Evolutionary conservation across 2,113 vertebrate species (phyloP), one percentile per base, ranked within the genome.

Genomic region (Mustelus asterias): DNA sequence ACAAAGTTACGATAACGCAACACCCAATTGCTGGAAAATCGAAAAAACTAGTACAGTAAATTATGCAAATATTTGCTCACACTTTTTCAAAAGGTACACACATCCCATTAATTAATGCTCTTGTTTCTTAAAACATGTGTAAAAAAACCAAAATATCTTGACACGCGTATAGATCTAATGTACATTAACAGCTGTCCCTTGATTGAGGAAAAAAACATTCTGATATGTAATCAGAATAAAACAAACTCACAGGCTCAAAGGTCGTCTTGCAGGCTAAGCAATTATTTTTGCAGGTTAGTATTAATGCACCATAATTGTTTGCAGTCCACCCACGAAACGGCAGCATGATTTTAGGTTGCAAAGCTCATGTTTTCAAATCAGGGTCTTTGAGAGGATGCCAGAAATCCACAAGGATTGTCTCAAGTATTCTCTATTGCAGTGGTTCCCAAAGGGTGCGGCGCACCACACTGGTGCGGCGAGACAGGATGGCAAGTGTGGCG

Each of bases 1-100:
- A 37, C n/a, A 94, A n/a, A 94, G 13, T 67, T 58, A 94, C 22
- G 37, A 83, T 83, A 69, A 94, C 90, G 37, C 65, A 69, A 94
- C n/a, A 94, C 63, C 10, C n/a, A 70, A 69, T 70, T 44, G 65
- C 60, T 67, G 63, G 48, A 26, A 54, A 69, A 37, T 41, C 63
- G 44, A 26, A 94, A 41, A 69, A 69, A 44, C n/a, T 69, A 70
- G 13, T 37, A 92, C 58, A n/a, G 16, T 44, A 70, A 94, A 24
- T 14, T 60, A 63, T 92, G 89, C 18, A 65, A 93, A 41, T 44
- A 94, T 41, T 41, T 60, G 26, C 54, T 60, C 54, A 90, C 29
- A 60, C 54, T 90, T 58, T 90, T 90, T 63, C 26, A 60, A 90
- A 90, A 4, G 13, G 54, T 90, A 90, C 3, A 90, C 14, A 90